Percentiles rank a stretch among this genome's conserved stretches.
phyloP scores from a whole-genome alignment of 2,113 vertebrate genomes.

The Athene cunicularia region DNA sequence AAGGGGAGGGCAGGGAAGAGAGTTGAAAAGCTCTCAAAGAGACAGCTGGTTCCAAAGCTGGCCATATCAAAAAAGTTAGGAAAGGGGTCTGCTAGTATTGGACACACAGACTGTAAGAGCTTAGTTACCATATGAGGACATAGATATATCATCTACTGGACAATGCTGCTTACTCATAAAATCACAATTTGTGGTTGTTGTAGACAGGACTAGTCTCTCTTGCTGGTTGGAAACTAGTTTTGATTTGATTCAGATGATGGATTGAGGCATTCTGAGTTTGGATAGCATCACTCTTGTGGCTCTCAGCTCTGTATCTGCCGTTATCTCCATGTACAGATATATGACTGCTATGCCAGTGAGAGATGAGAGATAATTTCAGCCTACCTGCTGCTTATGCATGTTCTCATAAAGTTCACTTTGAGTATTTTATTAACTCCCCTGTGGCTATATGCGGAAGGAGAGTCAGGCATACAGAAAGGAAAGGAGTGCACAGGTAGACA shows the following conservation, averaged over 20 bases:
- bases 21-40: neutral
- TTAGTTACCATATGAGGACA: neutral
- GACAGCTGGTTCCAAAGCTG: neutral
- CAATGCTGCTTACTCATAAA: neutral
- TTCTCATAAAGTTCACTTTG: neutral
- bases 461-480: neutral
- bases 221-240: neutral
- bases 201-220: neutral
- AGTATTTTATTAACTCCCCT: neutral
- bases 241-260: neutral
- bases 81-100: neutral
- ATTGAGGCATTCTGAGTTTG: neutral
- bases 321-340: neutral
- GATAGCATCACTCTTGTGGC: neutral
- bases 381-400: neutral
- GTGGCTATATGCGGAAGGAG: neutral
- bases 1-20: neutral
- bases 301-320: neutral
- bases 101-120: neutral
- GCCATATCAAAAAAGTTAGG: neutral
- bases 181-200: neutral
- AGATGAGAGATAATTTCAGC: neutral
- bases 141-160: neutral
- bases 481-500: neutral
- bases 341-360: neutral